phyloP scores from a whole-genome alignment of 2,888 invertebrate species.

The Fragum fragum region DNA sequence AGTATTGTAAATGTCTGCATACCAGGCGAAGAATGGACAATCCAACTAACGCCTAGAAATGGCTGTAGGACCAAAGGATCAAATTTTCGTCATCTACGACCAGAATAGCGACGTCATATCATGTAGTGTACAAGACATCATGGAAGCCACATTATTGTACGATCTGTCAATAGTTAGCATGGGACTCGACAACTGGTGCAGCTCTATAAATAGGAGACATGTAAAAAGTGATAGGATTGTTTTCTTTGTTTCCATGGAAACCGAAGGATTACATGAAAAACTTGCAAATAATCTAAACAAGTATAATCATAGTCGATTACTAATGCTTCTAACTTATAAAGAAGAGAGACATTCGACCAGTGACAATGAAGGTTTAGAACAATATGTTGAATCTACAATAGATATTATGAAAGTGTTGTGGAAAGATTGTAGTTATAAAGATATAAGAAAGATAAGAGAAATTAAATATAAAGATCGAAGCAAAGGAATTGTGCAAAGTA shows the following conservation, averaged over 20 bases:
- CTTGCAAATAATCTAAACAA: not conserved
- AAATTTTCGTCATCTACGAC: not conserved
- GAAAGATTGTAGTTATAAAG: not conserved
- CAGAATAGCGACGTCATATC: not conserved
- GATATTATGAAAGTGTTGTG: not conserved
- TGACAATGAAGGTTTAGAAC: not conserved
- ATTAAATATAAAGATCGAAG: not conserved
- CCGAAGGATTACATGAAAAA: slow-evolving; percentile 1
- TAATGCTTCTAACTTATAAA: not conserved
- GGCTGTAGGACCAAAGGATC: not conserved
- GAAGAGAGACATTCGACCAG: not conserved
- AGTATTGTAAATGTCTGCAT: too few species aligned
- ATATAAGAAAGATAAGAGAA: not conserved
- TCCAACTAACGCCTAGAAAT: too few species aligned
- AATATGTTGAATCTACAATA: not conserved
- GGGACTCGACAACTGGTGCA: not conserved
- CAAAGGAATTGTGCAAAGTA: not conserved
- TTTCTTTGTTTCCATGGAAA: slow-evolving; percentile 23
- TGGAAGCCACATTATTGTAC: not conserved
- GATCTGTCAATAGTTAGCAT: not conserved
- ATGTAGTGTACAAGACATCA: not conserved
- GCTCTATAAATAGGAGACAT: not conserved
- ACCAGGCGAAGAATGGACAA: too few species aligned
- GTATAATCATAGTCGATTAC: not conserved
- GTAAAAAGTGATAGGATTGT: not conserved